Evolutionary conservation across 2,797 vertebrate genomes (phyloP), one percentile per base, ranked within the genome.

Genomic region (Myotis pilosus): DNA sequence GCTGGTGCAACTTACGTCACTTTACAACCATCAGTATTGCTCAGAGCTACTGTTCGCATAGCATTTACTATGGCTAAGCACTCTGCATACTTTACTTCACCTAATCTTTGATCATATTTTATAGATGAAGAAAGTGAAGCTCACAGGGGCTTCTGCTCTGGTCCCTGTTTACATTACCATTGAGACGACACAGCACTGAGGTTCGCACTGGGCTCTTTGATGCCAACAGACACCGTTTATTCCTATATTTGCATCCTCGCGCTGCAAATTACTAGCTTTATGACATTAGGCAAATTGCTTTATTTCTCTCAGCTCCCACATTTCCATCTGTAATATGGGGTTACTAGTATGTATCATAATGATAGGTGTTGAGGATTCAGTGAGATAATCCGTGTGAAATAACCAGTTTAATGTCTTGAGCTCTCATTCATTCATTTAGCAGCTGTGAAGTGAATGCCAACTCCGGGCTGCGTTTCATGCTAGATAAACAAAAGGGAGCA

Each of bases 251-350:
- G 33, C 30, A 20, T 71, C 28, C 25, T 44, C 12, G n/a, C 15
- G 33, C 23, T 78, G n/a, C 15, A 78, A 47, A 66, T 60, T 44
- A 33, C 68, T 53, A 53, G n/a, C n/a, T 66, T 76, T 75, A 33
- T 66, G 90, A 53, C 85, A 2, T 68, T 38, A 82, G 69, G 38
- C 57, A 23, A 28, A 20, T 91, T 44, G n/a, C 38, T 69, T 60
- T 36, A 30, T 57, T 89, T 66, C 79, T 60, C 44, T 81, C 53
- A 36, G 60, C 79, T 44, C 87, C 76, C 23, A 15, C 12, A 3
- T 82, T 71, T 75, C 69, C 51, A n/a, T 91, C 72, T 44, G 44
- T 76, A 44, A 74, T 47, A 30, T 49, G 84, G 78, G 74, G 11
- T 69, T 64, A 28, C 72, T n/a, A 44, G n/a, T 41, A 33, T 2